phyloP scores from a whole-genome alignment of 2,113 vertebrate species.

The Sturnus vulgaris region DNA sequence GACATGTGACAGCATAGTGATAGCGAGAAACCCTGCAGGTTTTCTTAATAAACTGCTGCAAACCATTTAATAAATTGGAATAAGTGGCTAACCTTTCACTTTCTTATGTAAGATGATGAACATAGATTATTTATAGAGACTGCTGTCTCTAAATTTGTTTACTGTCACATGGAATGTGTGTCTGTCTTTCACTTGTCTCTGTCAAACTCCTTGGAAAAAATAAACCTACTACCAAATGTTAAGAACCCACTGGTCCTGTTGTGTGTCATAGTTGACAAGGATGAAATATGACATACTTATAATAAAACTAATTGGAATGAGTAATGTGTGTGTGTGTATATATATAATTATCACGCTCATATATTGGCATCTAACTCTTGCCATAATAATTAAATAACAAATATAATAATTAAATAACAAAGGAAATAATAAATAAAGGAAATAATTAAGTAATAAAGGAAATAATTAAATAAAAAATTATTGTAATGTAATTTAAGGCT shows the following conservation, averaged over 20 bases:
- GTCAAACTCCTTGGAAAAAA: constrained; percentile 25
- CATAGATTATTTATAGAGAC: constrained; percentile 44
- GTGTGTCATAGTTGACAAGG: background rate
- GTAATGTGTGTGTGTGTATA: background rate
- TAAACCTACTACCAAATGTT: background rate
- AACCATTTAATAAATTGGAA: constrained; percentile 35
- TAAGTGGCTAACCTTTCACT: constrained; percentile 41
- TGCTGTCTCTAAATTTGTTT: constrained; percentile 34
- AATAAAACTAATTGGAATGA: constrained; percentile 18
- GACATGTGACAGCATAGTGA: background rate
- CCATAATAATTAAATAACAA: constrained; percentile 11
- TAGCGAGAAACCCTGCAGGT: constrained; percentile 37
- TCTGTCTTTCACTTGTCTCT: constrained; percentile 10
- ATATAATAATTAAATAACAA: constrained; percentile 17
- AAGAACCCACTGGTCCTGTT: background rate
- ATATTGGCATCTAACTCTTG: background rate
- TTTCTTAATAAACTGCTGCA: constrained; percentile 52
- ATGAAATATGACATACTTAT: constrained; percentile 21
- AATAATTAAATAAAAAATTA: constrained; percentile 3
- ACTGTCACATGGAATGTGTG: constrained; percentile 36
- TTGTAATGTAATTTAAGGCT: background rate
- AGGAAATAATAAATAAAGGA: background rate
- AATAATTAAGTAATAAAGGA: constrained; percentile 12
- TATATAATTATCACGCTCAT: background rate
- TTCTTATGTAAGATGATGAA: constrained; percentile 51